Base-by-base conservation (phyloP, 2,797 vertebrate genomes). In the Microctenopoma stevenorrisi region DNA sequence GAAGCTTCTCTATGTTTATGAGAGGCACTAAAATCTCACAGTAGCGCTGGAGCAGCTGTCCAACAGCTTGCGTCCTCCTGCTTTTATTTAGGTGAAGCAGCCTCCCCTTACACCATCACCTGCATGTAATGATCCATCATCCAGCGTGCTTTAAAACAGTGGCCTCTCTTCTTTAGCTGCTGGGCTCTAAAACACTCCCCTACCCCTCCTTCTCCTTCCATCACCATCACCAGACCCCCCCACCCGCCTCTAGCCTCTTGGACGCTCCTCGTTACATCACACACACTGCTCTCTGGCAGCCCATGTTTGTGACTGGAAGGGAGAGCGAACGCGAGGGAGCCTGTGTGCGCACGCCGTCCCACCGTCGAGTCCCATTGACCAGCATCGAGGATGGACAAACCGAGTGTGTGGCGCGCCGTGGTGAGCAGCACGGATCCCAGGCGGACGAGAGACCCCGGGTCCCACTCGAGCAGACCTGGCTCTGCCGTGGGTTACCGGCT, bases 401-500 rank as follows among this genome's bases (percentile, higher is more conserved):
- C 92, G 35, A 93, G 90, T 58, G 92, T 93, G 74, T 93, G 92
- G 92, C 91, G 92, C 1, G 92, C 92, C 8, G 92, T 93, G 74
- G 90, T 91, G 73, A 92, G 90, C 90, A 92, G 88, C 87, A 91
- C 91, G 10, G 92, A 93, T 68, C 90, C 89, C 74, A 74, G 92
- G 62, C 74, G 92, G 5, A 72, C 79, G 0, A 84, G 92, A 43
- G 92, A 92, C 64, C 76, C 90, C 1, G 87, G 81, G 28, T 66
- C 87, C 57, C 88, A 87, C 43, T 72, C 87, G 11, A 89, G 82
- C 81, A 85, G 89, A 85, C 88, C 88, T 30, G 84, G 91, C 73
- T 93, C 92, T 3, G 95, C 94, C 86, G 97, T 98, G 96, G 96
- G 96, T 60, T 97, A 95, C 93, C 92, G 96, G 88, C 96, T 97